These are phyloP conservation scores for Ascaphus truei DNA, from an alignment of 2,113 vertebrate genomes.

Conservation along the genomic window DNA sequence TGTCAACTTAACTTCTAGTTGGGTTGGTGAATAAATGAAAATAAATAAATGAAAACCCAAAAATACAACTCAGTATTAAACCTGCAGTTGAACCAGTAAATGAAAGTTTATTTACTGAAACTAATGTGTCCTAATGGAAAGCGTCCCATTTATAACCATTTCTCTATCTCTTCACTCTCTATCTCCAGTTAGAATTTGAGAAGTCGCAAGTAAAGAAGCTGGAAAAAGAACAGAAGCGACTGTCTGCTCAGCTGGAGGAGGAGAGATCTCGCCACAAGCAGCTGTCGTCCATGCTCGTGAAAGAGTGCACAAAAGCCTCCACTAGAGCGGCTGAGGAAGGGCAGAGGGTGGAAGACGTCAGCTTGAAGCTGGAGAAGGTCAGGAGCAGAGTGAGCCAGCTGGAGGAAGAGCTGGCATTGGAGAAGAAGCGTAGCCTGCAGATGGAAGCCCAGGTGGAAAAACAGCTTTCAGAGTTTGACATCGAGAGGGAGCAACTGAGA, in stretches of 20 bases:
- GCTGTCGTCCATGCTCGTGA: conserved; percentile 81
- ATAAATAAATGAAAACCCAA: not conserved
- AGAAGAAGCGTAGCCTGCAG: conserved; percentile 68
- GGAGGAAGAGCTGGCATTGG: conserved; percentile 69
- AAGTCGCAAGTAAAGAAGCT: conserved; percentile 84
- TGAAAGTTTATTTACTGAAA: no score
- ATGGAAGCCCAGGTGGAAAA: conserved; percentile 81
- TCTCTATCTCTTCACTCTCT: not conserved
- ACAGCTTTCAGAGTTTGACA: conserved; percentile 83
- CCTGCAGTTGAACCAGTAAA: no score
- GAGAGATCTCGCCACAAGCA: conserved; percentile 88
- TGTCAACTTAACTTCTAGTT: no score
- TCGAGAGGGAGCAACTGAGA: conserved; percentile 79
- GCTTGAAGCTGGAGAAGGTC: conserved; percentile 76
- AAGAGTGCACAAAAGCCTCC: conserved; percentile 90
- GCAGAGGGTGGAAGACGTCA: conserved; percentile 77
- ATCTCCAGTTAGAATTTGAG: conserved; percentile 87
- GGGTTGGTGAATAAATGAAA: no score
- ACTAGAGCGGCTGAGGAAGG: conserved; percentile 84
- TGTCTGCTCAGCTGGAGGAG: conserved; percentile 83
- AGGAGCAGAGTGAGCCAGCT: conserved; percentile 69
- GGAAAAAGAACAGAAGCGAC: conserved; percentile 85
- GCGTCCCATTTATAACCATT: no score
- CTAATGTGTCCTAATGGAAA: not conserved
- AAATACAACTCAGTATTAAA: no score